These are phyloP conservation scores for Oreocharis arfaki DNA, from an alignment of 2,113 vertebrate species.

Conservation along the genomic window DNA sequence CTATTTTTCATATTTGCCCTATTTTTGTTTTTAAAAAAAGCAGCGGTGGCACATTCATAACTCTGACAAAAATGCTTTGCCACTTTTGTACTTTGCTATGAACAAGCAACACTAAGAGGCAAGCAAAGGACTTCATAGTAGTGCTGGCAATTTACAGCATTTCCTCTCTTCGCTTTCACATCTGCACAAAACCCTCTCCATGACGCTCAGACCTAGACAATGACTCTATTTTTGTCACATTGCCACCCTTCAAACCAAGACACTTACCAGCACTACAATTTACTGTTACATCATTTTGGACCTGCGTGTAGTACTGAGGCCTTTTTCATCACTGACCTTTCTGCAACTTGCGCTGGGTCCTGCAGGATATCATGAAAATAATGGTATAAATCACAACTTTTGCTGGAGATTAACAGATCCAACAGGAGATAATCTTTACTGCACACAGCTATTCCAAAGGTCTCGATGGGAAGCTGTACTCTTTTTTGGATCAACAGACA, in stretches of 20 bases:
- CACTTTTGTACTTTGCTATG: neutral
- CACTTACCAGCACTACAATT: neutral
- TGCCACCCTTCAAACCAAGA: neutral
- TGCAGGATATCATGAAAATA: neutral
- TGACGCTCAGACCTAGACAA: neutral
- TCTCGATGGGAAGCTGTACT: neutral
- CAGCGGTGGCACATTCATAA: neutral
- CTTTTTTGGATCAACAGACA: neutral
- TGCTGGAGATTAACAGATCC: neutral
- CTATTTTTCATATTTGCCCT: neutral
- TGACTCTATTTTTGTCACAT: neutral
- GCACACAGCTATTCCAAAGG: neutral
- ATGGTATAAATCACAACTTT: neutral
- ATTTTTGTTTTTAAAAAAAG: neutral
- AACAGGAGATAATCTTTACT: neutral
- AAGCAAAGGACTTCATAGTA: neutral
- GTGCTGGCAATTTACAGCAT: neutral
- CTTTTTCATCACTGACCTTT: neutral
- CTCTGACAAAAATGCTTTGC: neutral
- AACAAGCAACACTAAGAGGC: neutral
- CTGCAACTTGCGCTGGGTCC: fast-evolving
- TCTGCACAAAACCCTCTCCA: neutral
- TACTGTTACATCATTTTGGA: neutral
- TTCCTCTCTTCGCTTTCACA: neutral
- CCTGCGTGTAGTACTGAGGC: neutral